Conservation (phyloP, 2,113 vertebrate genomes). For the Nesogale talazaci region DNA sequence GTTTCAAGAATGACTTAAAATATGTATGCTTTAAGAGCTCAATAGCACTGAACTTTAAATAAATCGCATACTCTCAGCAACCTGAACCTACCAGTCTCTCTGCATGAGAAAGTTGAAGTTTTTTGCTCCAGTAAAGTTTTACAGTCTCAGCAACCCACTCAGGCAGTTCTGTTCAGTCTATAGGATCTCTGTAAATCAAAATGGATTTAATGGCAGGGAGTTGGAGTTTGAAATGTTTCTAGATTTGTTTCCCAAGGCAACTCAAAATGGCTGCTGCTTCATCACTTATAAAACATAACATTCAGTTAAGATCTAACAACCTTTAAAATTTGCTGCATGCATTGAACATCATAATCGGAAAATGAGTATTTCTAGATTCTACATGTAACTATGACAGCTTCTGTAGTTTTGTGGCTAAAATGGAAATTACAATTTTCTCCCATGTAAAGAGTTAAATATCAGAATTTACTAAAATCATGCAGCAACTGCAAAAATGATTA, state of each 20-base stretch:
- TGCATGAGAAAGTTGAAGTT: too few species aligned
- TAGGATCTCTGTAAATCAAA: too few species aligned
- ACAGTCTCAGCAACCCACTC: too few species aligned
- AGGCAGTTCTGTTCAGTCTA: too few species aligned
- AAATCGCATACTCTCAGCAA: not conserved
- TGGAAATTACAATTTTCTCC: conserved; percentile 4
- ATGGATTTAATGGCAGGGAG: too few species aligned
- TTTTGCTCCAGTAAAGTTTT: too few species aligned
- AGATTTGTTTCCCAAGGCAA: not conserved
- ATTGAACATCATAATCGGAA: not conserved
- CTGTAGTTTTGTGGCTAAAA: conserved; percentile 12
- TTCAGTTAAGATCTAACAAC: not conserved
- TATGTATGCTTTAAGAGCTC: too few species aligned
- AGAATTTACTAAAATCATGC: conserved; percentile 12
- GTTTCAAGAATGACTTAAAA: fast-evolving
- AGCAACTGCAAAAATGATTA: not conserved
- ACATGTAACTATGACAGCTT: not conserved
- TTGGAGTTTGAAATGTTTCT: too few species aligned
- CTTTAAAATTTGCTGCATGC: not conserved
- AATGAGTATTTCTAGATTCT: not conserved
- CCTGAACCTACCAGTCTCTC: too few species aligned
- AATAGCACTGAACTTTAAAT: too few species aligned
- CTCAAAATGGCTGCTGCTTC: not conserved
- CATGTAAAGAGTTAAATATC: conserved; percentile 30
- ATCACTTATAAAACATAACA: not conserved